These are phyloP conservation scores for Microchrysa polita DNA, from an alignment of 2,888 invertebrate genomes.

Conservation along the genomic window DNA sequence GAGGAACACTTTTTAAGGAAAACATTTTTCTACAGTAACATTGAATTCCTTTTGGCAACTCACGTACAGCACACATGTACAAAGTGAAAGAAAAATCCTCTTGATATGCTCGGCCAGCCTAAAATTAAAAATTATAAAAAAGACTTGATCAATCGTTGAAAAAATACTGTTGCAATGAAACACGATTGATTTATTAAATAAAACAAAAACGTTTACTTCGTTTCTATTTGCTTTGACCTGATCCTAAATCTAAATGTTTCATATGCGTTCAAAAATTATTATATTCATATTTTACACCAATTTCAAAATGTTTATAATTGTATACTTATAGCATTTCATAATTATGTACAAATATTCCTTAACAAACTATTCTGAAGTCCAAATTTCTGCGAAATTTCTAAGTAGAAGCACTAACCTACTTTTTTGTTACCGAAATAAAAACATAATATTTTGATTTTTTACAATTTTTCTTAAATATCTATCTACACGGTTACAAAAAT, in stretches of 20 bases:
- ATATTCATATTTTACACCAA: neutral
- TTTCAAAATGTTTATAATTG: conserved; percentile 28
- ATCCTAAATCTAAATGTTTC: conserved; percentile 37
- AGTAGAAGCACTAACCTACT: neutral
- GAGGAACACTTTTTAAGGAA: too few relatives aligned
- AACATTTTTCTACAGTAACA: too few relatives aligned
- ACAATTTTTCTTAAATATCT: too few relatives aligned
- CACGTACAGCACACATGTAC: too few relatives aligned
- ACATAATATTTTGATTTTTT: too few relatives aligned
- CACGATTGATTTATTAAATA: conserved; percentile 35
- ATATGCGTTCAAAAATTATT: neutral
- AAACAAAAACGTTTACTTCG: conserved; percentile 41
- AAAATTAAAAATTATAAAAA: too few relatives aligned
- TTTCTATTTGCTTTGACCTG: conserved; percentile 49
- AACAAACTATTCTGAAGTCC: conserved; percentile 6
- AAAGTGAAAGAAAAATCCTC: too few relatives aligned
- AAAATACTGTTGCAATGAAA: too few relatives aligned
- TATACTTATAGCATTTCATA: conserved; percentile 24
- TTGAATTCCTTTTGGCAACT: too few relatives aligned
- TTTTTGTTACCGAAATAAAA: neutral
- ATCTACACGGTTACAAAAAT: too few relatives aligned
- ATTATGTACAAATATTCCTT: neutral
- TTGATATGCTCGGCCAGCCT: too few relatives aligned
- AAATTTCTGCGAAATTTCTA: neutral
- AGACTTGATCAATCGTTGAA: too few relatives aligned